Base-by-base conservation (phyloP, 2,113 vertebrate genomes). In the Muscicapa adusta region DNA sequence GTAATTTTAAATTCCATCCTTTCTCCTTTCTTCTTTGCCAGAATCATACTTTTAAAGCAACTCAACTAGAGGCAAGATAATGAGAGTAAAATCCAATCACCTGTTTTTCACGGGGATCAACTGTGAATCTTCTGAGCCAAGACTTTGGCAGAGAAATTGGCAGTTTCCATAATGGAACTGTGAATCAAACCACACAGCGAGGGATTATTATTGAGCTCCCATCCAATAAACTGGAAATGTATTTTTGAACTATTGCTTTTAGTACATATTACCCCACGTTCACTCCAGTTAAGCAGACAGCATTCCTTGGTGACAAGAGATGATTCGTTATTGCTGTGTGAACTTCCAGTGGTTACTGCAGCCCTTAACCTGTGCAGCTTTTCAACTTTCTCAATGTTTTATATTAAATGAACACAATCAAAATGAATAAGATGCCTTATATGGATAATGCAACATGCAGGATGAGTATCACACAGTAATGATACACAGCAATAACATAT, bases 41-140 rank as follows among this genome's bases (percentile, higher is more conserved):
- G 65, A 87, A 75, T 75, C 45, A 19, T 53, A 89, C 78, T 81
- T 93, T 94, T 65, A 82, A 95, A 95, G 66, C 36, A 71, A 91
- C 33, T 51, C 57, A 78, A 81, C 68, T 63, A 81, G 62, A 92
- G 40, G 56, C 42, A 78, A 82, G 61, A 92, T 94, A 88, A 95
- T 77, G 72, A 90, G 43, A 93, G 63, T 90, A 86, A 96, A 96
- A 95, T 94, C 88, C 94, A 92, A 85, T 97, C 91, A 87, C 89
- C 76, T 84, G 36, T 53, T 94, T 93, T 95, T 94, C 89, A 93
- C 2, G 1, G 80, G 48, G 80, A 92, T 91, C 93, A 95, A 89
- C 86, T 3, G 12, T 81, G 84, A 77, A 92, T 94, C 57, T 95
- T 94, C 80, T 50, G 50, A 93, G 74, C 83, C 75, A 93, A 93